Base-by-base conservation (phyloP, 92 coral and sea anemone genomes). In the Parazoanthus swiftii region DNA sequence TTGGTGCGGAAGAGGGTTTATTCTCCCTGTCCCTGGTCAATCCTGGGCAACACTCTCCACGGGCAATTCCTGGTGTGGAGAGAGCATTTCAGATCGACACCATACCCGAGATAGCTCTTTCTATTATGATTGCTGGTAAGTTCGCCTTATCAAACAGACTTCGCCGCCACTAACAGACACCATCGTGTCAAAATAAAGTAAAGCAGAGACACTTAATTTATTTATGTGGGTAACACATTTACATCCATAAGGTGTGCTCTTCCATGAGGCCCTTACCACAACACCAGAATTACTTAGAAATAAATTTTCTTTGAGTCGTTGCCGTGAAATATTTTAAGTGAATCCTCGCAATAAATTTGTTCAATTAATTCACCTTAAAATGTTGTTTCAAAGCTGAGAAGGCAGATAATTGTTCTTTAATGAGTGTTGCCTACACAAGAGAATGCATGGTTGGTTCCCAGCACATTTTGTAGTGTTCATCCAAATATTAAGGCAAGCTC, bases 1-100 rank as follows among this genome's bases (percentile, higher is more conserved):
- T 97, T 67, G 99, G 98, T 23, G 97, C 98, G 5, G 99, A 97
- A 81, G 99, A 97, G 74, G 99, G 99, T 3, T 83, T 97, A 38
- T 97, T 86, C 79, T 85, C 98, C 9, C 86, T 97, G 76, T 90
- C 98, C 38, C 90, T 97, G 43, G 80, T 89, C 56, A 91, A 82
- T 35, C 92, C 96, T 11, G 94, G 93, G 3, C 92, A 93, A 70
- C 88, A 90, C 80, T 48, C 88, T 18, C 95, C 94, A 16, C 99
- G 98, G 23, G 91, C 89, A 43, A 89, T 97, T 44, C 98, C 99
- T 90, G 99, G 99, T 58, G 76, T 95, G 36, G 94, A 91, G 23
- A 94, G 92, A 77, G 98, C 94, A 21, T 95, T 95, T 88, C 99
- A 97, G 89, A 94, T 97, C 21, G 92, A 94, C 72, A 85, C 90